Percentiles rank a stretch among this genome's conserved stretches.
Conservation (phyloP, 2,113 vertebrate genomes). For the Pardalotus punctatus region DNA sequence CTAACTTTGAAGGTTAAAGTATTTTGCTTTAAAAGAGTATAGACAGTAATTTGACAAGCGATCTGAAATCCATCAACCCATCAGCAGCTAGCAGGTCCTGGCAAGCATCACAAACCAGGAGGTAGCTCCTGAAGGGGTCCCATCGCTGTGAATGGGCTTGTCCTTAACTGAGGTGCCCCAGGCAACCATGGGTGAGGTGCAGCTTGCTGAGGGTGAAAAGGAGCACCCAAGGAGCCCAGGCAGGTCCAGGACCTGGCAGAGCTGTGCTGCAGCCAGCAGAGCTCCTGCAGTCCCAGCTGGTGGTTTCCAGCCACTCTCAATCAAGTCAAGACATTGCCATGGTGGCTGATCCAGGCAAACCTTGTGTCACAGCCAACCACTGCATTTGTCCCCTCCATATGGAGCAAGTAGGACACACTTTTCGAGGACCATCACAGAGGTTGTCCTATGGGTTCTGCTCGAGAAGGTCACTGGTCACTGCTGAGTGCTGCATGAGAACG, state of each 20-base stretch:
- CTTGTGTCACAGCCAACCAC: background rate
- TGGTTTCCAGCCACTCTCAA: background rate
- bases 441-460: background rate
- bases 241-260: background rate
- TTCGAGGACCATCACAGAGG: background rate
- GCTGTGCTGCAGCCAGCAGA: background rate
- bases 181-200: background rate
- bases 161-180: background rate
- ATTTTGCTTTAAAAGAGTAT: background rate
- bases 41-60: background rate
- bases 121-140: background rate
- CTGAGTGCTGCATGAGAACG: background rate
- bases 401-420: background rate
- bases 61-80: background rate
- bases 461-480: background rate
- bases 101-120: background rate
- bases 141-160: accelerated
- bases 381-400: background rate
- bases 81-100: background rate
- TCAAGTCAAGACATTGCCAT: background rate
- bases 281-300: background rate
- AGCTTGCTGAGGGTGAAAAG: background rate
- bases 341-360: background rate
- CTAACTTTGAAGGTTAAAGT: constrained; percentile 13
- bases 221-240: background rate